phyloP scores from a whole-genome alignment of 2,113 vertebrate genomes.

The Rhinolophus ferrumequinum region DNA sequence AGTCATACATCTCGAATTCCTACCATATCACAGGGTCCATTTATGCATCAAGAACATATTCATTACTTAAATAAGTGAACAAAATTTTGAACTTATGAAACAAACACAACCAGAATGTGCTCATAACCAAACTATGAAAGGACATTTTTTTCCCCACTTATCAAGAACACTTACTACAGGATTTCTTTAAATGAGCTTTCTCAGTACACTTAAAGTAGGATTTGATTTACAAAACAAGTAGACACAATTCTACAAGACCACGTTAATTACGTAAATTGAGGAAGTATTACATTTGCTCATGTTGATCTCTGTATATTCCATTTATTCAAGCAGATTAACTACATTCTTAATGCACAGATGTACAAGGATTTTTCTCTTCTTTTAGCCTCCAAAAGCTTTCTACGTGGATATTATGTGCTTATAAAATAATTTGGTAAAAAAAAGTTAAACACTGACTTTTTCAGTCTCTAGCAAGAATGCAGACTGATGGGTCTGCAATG shows the following conservation, averaged over 20 bases:
- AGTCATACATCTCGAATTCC: neutral
- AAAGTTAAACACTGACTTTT: neutral
- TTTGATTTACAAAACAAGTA: neutral
- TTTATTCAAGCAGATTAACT: slow-evolving; percentile 2
- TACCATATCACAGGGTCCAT: neutral
- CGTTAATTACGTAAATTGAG: slow-evolving; percentile 5
- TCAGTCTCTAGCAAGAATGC: neutral
- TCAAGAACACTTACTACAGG: neutral
- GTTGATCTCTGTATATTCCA: neutral
- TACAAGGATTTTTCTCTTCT: neutral
- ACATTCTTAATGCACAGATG: neutral
- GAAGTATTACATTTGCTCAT: neutral
- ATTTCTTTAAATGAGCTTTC: slow-evolving; percentile 12
- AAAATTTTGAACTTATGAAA: slow-evolving; percentile 38
- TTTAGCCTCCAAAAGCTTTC: neutral
- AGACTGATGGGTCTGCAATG: neutral
- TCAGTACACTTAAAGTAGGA: neutral
- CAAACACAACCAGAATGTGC: slow-evolving; percentile 27
- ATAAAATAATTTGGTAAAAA: neutral
- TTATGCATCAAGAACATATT: neutral
- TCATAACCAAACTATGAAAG: slow-evolving; percentile 7
- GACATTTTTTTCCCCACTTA: neutral
- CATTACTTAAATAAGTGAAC: neutral
- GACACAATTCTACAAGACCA: neutral
- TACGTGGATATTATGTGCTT: neutral